Percentiles rank a stretch among this genome's conserved stretches.
Evolutionary conservation across 1,140 invertebrate genomes (phyloP).

Genomic region (Listronotus oregonensis): DNA sequence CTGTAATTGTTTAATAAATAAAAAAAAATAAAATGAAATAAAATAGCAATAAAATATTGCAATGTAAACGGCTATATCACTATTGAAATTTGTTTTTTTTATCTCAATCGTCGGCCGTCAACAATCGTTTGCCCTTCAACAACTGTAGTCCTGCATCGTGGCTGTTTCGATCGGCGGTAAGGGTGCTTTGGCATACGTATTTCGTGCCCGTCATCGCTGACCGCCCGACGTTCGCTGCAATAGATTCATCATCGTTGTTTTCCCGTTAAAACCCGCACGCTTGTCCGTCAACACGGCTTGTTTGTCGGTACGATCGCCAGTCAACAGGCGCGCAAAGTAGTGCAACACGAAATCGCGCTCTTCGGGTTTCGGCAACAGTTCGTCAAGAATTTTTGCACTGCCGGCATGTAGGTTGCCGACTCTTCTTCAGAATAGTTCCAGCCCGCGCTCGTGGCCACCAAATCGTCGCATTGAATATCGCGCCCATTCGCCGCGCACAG

Average conservation of each 20-base stretch:
- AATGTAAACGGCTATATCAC: too few species aligned
- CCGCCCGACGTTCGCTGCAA: not conserved
- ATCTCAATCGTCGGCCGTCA: too few species aligned
- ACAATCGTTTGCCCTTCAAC: slow-evolving; percentile 1
- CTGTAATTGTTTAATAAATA: too few species aligned
- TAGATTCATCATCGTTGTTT: slow-evolving; percentile 5
- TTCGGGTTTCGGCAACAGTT: not conserved
- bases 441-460: not conserved
- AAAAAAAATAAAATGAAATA: too few species aligned
- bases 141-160: not conserved
- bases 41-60: too few species aligned
- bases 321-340: not conserved
- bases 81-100: too few species aligned
- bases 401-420: slow-evolving; percentile 1
- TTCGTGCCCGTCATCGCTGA: not conserved
- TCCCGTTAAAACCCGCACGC: slow-evolving; percentile 4
- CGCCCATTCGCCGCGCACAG: not conserved
- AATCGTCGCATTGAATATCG: slow-evolving; percentile 2
- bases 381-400: not conserved
- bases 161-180: slow-evolving; percentile 3
- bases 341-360: slow-evolving; percentile 5
- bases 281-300: slow-evolving; percentile 1
- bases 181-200: not conserved
- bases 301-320: not conserved
- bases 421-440: slow-evolving; percentile 3